Base-by-base conservation (phyloP, 2,888 invertebrate species). In the Drosophila macrospina region DNA sequence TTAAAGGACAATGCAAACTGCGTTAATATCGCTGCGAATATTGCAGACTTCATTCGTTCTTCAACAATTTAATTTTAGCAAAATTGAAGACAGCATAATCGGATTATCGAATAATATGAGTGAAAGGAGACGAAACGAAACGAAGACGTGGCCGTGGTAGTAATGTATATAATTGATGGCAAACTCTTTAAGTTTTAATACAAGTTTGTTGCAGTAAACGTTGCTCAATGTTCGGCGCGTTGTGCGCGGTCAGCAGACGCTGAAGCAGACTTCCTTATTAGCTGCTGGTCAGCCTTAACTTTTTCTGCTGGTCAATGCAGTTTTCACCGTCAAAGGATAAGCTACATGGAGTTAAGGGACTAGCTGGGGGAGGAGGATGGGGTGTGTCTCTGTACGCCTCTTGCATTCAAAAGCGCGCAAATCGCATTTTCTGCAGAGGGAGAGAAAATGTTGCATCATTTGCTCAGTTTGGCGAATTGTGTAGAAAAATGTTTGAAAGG, bases 401-500 rank as follows among this genome's bases (percentile, higher is more conserved):
- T 67, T 80, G 88, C 88, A 83, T 86, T 85, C 74, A 86, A 86
- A 86, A 86, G 86, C 88, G 84, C 84, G 83, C 86, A 86, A 86
- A 86, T 86, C 84, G 88, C 88, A 85, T 88, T 85, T 85, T 88
- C 76, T 78, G 69, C 26, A 44, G 8, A 51, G 44, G 45, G 73
- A 75, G 66, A 69, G 86, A 86, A 88, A 88, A 86, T 88, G 86
- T 88, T 80, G 86, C 86, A 86, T 88, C 86, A 86, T 86, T 88
- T 86, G 88, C 82, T 84, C 84, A 78, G 86, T 62, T 59, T 68
- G 78, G 65, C 68, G 83, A 82, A 73, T 79, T 85, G 88, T 85
- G 80, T 86, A 80, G 86, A 87, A 69, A 87, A 69, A 62, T 82
- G 68, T 74, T 70, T 85, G 80, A 86, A 83, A 83, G 78, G 80